Base-by-base conservation (phyloP, 1,140 invertebrate species). In the Drosophila serrata region DNA sequence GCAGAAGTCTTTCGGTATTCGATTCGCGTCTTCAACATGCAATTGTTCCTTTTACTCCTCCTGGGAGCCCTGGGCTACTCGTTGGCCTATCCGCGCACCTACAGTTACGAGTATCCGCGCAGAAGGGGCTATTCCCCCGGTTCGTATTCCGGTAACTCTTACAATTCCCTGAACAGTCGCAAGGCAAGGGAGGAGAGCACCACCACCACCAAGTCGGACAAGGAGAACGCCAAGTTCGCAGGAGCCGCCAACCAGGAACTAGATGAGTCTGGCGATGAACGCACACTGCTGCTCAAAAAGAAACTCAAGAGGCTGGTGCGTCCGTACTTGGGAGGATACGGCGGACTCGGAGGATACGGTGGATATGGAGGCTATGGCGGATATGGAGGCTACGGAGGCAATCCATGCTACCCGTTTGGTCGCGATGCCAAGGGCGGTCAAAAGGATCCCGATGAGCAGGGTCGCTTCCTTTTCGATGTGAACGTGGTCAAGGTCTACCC, bases 141-240 rank as follows among this genome's bases (percentile, higher is more conserved):
- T 33, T 53, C 79, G 1, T 31, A 65, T 2, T 49, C 51, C 11
- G 24, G 56, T 3, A 45, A 48, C 39, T 48, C 45, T 7, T 56
- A 81, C 35, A 62, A 42, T 12, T 15, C 63, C 9, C 65, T 69
- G 35, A 56, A 43, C 48, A 60, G n/a, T 13, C 81, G 77, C n/a
- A 64, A 65, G n/a, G 68, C 68, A 29, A 67, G 65, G 6, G 64
- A 90, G 22, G 82, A 65, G 22, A 62, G 39, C 19, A 49, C 19
- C 31, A 48, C 17, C 31, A 48, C 17, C 29, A 82, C 31, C 53
- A 82, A 78, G 19, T 72, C 86, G 29, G 90, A 92, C 57, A 69
- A 74, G 60, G 76, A 92, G 60, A 92, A 92, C 67, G 76, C 91
- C 39, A 92, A 92, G 70, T 92, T 92, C 56, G 91, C 87, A 0